phyloP scores from a whole-genome alignment of 2,797 vertebrate species.

The Melanotaenia maccullochi region DNA sequence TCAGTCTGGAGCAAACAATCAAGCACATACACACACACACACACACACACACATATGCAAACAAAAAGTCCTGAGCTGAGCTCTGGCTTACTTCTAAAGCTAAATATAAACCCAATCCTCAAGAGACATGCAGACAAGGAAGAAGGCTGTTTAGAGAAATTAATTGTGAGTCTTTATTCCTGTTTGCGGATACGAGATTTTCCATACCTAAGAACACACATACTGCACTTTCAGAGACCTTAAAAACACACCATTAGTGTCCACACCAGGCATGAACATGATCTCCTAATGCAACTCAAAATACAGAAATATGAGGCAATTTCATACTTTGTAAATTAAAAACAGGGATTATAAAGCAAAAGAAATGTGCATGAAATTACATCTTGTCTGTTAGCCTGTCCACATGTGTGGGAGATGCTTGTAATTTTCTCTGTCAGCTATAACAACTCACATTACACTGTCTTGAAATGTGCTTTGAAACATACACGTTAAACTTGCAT shows the following conservation, averaged over 20 bases:
- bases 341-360: slow-evolving; percentile 17
- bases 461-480: slow-evolving; percentile 23
- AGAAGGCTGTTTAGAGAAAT: slow-evolving; percentile 70
- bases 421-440: slow-evolving; percentile 50
- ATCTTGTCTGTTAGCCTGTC: slow-evolving; percentile 29
- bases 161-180: slow-evolving; percentile 66
- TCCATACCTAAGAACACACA: slow-evolving; percentile 54
- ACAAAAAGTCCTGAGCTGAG: slow-evolving; percentile 35
- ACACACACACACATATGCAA: not conserved
- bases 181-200: slow-evolving; percentile 69
- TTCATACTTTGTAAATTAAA: slow-evolving; percentile 22
- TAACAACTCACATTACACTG: slow-evolving; percentile 44
- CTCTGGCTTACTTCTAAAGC: slow-evolving; percentile 71
- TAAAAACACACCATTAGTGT: slow-evolving; percentile 10
- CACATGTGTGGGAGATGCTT: slow-evolving; percentile 28
- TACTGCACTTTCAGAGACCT: slow-evolving; percentile 22
- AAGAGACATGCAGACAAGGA: slow-evolving; percentile 61
- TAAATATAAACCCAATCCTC: slow-evolving; percentile 66
- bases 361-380: slow-evolving; percentile 33
- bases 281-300: slow-evolving; percentile 27
- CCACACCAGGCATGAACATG: slow-evolving; percentile 12
- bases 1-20: slow-evolving; percentile 26
- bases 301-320: not conserved
- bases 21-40: too few species aligned
- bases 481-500: slow-evolving; percentile 12